Evolutionary conservation across 2,113 vertebrate genomes (phyloP).

Genomic region (Hymenochirus boettgeri): DNA sequence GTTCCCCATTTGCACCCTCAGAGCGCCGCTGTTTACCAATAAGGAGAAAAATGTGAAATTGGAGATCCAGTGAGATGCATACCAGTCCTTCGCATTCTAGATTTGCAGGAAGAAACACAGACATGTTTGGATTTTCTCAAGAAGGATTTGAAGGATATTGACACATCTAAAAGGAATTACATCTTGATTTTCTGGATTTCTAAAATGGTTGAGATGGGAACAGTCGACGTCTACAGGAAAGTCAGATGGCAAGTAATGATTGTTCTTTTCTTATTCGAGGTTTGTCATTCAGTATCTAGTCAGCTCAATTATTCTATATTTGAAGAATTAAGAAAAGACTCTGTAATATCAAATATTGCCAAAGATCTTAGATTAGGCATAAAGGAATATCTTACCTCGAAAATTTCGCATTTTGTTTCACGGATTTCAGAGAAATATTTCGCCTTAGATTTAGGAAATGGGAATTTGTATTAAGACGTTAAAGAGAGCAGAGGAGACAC

Average conservation of each 20-base stretch:
- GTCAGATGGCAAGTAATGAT: constrained; percentile 38
- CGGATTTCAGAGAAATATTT: constrained; percentile 1
- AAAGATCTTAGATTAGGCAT: constrained; percentile 55
- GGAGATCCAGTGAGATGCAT: background rate
- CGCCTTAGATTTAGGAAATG: background rate
- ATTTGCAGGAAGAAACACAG: background rate
- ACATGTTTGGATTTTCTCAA: constrained; percentile 5
- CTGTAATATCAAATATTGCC: constrained; percentile 52
- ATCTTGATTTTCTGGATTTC: background rate
- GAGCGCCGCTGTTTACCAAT: constrained; percentile 43
- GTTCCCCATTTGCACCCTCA: constrained; percentile 26
- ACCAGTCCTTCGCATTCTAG: background rate
- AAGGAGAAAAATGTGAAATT: background rate
- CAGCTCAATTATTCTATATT: constrained; percentile 42
- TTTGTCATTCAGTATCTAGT: constrained; percentile 34
- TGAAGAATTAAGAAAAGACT: constrained; percentile 53
- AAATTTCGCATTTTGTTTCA: constrained; percentile 49
- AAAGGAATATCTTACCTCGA: constrained; percentile 48
- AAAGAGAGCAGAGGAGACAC: constrained; percentile 57
- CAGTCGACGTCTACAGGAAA: background rate
- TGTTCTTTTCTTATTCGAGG: constrained; percentile 46
- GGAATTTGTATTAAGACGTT: constrained; percentile 45
- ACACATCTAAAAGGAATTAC: too few species aligned
- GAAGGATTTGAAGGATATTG: background rate
- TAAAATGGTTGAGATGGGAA: background rate